Evolutionary conservation across 2,797 vertebrate species (phyloP).

Genomic region (Sternotherus odoratus): DNA sequence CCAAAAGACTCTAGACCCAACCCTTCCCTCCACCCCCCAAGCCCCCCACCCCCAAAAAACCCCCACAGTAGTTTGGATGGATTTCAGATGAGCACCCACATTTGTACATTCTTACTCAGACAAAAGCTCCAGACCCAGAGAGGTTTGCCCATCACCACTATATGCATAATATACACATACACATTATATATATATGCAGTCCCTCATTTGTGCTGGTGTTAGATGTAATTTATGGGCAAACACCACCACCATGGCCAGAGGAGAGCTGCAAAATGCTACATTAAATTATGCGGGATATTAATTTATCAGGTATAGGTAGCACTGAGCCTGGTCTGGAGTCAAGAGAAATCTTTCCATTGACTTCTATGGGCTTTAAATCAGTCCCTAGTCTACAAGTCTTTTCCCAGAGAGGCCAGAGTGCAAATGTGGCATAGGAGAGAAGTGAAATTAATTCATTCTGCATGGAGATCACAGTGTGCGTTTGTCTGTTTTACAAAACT

Average conservation of each 20-base stretch:
- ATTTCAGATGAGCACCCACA: not conserved
- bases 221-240: not conserved
- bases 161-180: too few species aligned
- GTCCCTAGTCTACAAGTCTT: rapidly evolving
- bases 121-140: rapidly evolving
- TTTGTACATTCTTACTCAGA: not conserved
- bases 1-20: not conserved
- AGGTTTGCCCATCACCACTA: not conserved
- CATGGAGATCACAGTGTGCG: not conserved
- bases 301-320: rapidly evolving
- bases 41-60: rapidly evolving
- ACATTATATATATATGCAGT: too few species aligned
- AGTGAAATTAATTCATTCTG: rapidly evolving
- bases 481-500: not conserved
- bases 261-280: rapidly evolving
- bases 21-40: rapidly evolving
- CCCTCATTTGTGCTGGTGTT: rapidly evolving
- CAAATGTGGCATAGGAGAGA: rapidly evolving
- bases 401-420: rapidly evolving
- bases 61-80: not conserved
- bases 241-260: rapidly evolving
- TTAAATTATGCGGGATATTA: rapidly evolving
- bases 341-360: rapidly evolving
- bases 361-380: rapidly evolving
- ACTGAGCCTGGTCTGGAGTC: not conserved